These are phyloP conservation scores for Oryctes rhinoceros DNA, from an alignment of 1,140 invertebrate species.

Conservation along the genomic window DNA sequence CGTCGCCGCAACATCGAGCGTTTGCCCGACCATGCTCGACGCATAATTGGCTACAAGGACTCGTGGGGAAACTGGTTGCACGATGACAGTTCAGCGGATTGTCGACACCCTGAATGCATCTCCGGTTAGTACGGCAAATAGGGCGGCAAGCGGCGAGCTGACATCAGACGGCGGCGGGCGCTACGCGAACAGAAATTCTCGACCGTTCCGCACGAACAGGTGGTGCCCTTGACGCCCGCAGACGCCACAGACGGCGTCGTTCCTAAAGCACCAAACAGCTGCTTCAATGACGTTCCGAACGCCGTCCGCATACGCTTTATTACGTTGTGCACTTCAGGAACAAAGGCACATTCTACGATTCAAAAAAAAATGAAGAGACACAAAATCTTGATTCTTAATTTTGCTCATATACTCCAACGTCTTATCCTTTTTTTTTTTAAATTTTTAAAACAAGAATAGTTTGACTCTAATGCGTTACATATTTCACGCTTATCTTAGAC, in stretches of 20 bases:
- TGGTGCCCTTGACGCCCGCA: conserved; percentile 49
- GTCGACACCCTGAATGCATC: neutral
- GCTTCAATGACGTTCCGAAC: conserved; percentile 17
- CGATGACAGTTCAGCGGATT: neutral
- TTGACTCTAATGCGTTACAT: neutral
- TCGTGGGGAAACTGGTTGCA: neutral
- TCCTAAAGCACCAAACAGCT: conserved; percentile 37
- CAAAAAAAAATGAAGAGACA: too few species aligned
- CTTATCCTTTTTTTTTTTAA: too few species aligned
- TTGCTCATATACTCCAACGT: too few species aligned
- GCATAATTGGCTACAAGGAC: too few species aligned
- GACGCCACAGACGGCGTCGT: too few species aligned
- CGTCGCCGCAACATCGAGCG: too few species aligned
- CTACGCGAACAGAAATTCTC: conserved; percentile 12
- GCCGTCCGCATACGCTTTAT: neutral
- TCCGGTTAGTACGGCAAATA: neutral
- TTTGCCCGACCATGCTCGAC: too few species aligned
- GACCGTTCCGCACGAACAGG: conserved; percentile 50
- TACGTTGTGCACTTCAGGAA: too few species aligned
- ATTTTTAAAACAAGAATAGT: neutral
- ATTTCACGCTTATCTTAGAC: neutral
- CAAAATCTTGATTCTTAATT: too few species aligned
- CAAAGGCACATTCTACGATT: too few species aligned
- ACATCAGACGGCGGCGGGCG: conserved; percentile 34
- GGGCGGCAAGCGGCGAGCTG: too few species aligned